Percentiles rank a stretch among this genome's conserved stretches.
phyloP scores from a whole-genome alignment of 2,888 invertebrate genomes.

The Mesorhabditis spiculigera region DNA sequence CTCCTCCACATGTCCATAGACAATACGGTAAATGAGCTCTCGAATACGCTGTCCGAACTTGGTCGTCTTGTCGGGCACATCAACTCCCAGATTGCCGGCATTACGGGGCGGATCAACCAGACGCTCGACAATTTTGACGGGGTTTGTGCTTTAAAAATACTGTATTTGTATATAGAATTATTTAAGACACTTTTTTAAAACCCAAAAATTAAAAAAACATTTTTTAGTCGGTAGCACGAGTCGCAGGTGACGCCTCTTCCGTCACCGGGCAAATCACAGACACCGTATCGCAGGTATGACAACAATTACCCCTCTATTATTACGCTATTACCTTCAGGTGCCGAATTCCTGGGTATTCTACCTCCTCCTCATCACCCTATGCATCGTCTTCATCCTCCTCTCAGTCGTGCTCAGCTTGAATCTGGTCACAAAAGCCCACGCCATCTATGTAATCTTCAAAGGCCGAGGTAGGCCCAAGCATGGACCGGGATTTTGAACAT shows the following conservation, averaged over 20 bases:
- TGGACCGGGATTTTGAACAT: too few relatives aligned
- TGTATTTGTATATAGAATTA: not conserved
- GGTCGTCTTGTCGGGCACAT: constrained; percentile 53
- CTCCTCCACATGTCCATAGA: constrained; percentile 50
- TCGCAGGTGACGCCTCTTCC: constrained; percentile 51
- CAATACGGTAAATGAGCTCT: constrained; percentile 52
- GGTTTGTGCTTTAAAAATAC: constrained; percentile 13
- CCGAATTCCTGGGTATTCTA: constrained; percentile 58
- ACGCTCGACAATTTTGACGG: constrained; percentile 55
- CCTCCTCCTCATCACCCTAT: constrained; percentile 52
- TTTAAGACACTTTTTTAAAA: not conserved
- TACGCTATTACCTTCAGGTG: constrained; percentile 28
- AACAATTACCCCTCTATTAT: too few relatives aligned
- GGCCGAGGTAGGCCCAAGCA: too few relatives aligned
- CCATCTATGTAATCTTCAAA: constrained; percentile 19
- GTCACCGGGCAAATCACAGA: constrained; percentile 53
- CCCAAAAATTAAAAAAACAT: not conserved
- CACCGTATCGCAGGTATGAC: constrained; percentile 49
- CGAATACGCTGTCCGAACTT: constrained; percentile 50
- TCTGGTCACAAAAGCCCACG: constrained; percentile 46
- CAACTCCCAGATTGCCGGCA: constrained; percentile 52
- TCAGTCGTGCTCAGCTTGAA: constrained; percentile 50
- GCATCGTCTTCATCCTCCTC: constrained; percentile 50
- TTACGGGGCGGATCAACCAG: constrained; percentile 49
- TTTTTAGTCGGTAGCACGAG: constrained; percentile 45